These are phyloP conservation scores for Notoglanidium macrostoma DNA, from an alignment of 2,797 vertebrate species.

Conservation along the genomic window DNA sequence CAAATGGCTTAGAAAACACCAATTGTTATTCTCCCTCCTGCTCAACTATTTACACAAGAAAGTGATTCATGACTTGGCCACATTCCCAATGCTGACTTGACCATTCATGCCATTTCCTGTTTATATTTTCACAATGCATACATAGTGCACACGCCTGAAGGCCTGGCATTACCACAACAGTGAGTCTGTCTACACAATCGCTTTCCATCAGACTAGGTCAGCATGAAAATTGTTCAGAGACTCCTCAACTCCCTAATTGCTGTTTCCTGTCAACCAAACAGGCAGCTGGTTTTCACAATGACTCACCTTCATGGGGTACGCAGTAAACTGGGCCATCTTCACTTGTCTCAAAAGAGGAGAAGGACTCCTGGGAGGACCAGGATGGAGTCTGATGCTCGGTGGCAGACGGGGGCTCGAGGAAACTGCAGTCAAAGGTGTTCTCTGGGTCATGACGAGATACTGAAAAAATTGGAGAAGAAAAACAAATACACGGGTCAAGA, in stretches of 20 bases:
- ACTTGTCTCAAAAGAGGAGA: constrained; percentile 95
- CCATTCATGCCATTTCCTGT: constrained; percentile 72
- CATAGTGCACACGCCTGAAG: constrained; percentile 58
- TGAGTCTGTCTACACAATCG: constrained; percentile 57
- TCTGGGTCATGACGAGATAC: constrained; percentile 96
- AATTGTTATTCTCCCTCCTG: constrained; percentile 30
- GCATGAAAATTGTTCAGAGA: constrained; percentile 48
- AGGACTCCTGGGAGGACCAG: constrained; percentile 96
- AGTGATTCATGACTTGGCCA: constrained; percentile 70
- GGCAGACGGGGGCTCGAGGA: constrained; percentile 90
- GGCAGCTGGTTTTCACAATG: constrained; percentile 51
- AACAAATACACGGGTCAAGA: constrained; percentile 66
- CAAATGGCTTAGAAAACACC: constrained; percentile 40
- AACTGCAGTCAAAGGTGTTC: constrained; percentile 97
- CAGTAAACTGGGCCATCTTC: constrained; percentile 97
- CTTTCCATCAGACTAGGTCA: constrained; percentile 41
- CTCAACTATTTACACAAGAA: constrained; percentile 55
- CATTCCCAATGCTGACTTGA: constrained; percentile 66
- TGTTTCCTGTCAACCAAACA: constrained; percentile 49
- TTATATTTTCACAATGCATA: constrained; percentile 61
- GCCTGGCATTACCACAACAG: constrained; percentile 61
- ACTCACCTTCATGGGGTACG: constrained; percentile 94
- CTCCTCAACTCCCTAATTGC: constrained; percentile 42
- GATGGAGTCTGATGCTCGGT: constrained; percentile 90
- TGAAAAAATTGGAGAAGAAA: constrained; percentile 62